These are phyloP conservation scores for Pseudomyrmex concolor DNA, from an alignment of 1,140 invertebrate species.

Conservation along the genomic window DNA sequence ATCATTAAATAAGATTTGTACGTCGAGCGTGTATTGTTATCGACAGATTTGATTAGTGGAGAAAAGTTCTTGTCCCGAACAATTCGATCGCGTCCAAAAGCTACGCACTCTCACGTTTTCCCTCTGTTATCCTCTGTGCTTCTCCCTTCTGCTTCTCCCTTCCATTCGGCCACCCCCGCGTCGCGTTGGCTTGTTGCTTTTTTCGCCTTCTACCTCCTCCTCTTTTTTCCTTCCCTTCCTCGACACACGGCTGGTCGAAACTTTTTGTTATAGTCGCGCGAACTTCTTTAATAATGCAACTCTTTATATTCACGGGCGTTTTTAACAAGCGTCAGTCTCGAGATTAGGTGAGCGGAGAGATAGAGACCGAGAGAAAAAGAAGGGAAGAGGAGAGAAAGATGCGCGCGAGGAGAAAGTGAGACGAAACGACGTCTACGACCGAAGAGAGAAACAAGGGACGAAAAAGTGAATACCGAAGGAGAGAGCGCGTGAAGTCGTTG, in stretches of 20 bases:
- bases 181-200: constrained; percentile 73
- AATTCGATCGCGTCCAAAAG: constrained; percentile 62
- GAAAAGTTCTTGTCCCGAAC: constrained; percentile 25
- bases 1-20: constrained; percentile 62
- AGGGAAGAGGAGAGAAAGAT: constrained; percentile 21
- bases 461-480: constrained; percentile 21
- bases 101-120: constrained; percentile 70
- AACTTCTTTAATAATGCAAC: constrained; percentile 86
- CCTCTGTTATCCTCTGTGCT: constrained; percentile 61
- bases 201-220: constrained; percentile 63
- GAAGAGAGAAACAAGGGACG: too few relatives aligned
- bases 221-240: constrained; percentile 53
- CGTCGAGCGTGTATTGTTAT: constrained; percentile 55
- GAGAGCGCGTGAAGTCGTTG: constrained; percentile 66
- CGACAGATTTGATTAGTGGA: constrained; percentile 52
- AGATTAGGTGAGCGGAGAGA: constrained; percentile 80
- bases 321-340: constrained; percentile 83
- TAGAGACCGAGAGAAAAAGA: constrained; percentile 27
- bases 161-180: constrained; percentile 57
- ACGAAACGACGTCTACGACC: too few relatives aligned
- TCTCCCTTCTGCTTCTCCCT: constrained; percentile 60
- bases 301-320: constrained; percentile 85
- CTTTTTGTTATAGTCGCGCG: constrained; percentile 84
- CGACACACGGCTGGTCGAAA: constrained; percentile 74
- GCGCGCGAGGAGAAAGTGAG: too few relatives aligned